These are phyloP conservation scores for Pristis pectinata DNA, from an alignment of 2,797 vertebrate genomes.

Conservation along the genomic window DNA sequence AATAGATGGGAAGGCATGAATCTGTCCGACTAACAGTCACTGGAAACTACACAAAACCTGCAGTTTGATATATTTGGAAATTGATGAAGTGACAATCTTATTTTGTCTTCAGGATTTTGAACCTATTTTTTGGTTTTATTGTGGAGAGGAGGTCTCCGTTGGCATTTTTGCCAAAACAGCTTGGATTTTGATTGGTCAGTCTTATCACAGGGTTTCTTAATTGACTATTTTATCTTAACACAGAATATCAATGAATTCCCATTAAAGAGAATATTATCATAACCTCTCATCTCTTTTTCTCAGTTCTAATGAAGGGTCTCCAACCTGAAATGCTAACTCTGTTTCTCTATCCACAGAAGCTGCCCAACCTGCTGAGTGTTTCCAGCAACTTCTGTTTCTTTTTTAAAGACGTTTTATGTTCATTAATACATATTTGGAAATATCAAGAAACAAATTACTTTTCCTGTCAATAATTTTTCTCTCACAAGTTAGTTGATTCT, in stretches of 20 bases:
- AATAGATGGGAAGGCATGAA: background rate
- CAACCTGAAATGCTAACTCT: no score
- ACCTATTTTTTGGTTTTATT: background rate
- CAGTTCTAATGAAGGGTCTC: no score
- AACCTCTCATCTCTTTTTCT: no score
- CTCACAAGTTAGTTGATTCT: background rate
- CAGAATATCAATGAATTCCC: background rate
- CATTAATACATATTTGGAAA: background rate
- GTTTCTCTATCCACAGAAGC: no score
- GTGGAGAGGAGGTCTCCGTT: background rate
- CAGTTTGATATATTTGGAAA: background rate
- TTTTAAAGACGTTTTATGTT: background rate
- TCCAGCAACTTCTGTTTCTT: no score
- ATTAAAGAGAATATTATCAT: no score
- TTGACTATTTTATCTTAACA: background rate
- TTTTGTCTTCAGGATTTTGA: background rate
- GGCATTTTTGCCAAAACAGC: background rate
- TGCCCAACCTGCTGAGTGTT: no score
- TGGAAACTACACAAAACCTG: background rate
- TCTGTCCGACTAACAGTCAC: background rate
- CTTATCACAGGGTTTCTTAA: background rate
- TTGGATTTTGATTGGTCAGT: background rate
- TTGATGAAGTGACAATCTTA: background rate
- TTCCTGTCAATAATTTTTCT: background rate
- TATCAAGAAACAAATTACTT: background rate